Base-by-base conservation (phyloP, 2,113 vertebrate genomes). In the Patagioenas fasciata region DNA sequence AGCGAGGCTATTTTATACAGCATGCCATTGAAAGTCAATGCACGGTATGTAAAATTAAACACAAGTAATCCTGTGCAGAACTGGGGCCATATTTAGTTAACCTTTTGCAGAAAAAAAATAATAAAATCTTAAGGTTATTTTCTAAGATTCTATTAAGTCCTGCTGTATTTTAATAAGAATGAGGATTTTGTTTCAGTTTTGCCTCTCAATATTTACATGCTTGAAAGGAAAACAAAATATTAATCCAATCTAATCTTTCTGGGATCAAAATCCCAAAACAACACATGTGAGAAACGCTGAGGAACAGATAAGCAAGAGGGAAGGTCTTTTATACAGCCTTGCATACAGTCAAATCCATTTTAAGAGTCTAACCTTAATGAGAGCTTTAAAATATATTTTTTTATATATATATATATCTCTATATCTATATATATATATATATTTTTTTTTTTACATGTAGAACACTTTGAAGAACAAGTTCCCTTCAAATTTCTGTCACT, bases 141-240 rank as follows among this genome's bases (percentile, higher is more conserved):
- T 94, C 73, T 92, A 82, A 95, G 84, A 85, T 75, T 89, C 80
- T 89, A 87, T 95, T 92, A 91, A 89, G 66, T 89, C 87, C 93
- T 87, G 69, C 84, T 95, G 73, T 75, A 95, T 82, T 93, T 89
- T 93, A 96, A 91, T 85, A 93, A 32, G 44, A 95, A 88, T 32
- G 40, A 77, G 65, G 93, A 91, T 89, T 97, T 91, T 91, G 84
- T 94, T 95, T 95, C 91, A 50, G 79, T 96, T 95, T 95, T 91
- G 62, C 80, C 61, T 78, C 93, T 96, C 93, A 65, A 36, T 95
- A 81, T 93, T 97, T 97, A 92, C 89, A 89, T 72, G 84, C 78
- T 91, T 93, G 89, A 95, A 95, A 95, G 70, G 78, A 96, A 97
- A 96, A 91, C 87, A 95, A 97, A 95, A 85, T 93, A 97, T 89